Percentiles rank a stretch among this genome's conserved stretches.
phyloP scores from a whole-genome alignment of 2,888 invertebrate genomes.

The Plagodis pulveraria region DNA sequence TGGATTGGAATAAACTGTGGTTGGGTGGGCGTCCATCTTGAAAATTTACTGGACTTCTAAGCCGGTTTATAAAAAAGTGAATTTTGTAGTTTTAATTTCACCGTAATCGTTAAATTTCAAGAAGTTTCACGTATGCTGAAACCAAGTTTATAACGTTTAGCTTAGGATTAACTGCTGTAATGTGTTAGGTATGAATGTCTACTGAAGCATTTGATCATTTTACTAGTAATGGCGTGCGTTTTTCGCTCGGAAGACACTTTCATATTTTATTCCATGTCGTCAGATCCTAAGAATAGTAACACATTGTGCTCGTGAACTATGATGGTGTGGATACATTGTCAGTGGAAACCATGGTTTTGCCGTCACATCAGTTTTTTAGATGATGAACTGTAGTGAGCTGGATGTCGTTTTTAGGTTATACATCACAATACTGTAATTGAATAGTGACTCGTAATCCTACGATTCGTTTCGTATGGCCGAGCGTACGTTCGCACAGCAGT shows the following conservation, averaged over 20 bases:
- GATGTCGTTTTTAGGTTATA: slow-evolving; percentile 84
- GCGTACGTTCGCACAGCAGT: slow-evolving; percentile 51
- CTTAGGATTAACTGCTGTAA: slow-evolving; percentile 87
- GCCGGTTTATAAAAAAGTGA: slow-evolving; percentile 88
- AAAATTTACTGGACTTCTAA: slow-evolving; percentile 88
- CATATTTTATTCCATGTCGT: slow-evolving; percentile 75
- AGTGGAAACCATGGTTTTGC: slow-evolving; percentile 39
- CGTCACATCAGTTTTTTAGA: slow-evolving; percentile 44
- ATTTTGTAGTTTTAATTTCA: slow-evolving; percentile 77
- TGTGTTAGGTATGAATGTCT: slow-evolving; percentile 88
- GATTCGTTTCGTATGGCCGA: slow-evolving; percentile 58
- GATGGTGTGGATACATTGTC: slow-evolving; percentile 45
- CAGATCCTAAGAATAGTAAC: slow-evolving; percentile 58
- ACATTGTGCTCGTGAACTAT: slow-evolving; percentile 49
- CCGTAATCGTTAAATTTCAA: slow-evolving; percentile 77
- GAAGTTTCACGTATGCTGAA: slow-evolving; percentile 77
- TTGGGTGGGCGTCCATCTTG: slow-evolving; percentile 93
- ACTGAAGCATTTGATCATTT: slow-evolving; percentile 80
- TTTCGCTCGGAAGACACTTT: slow-evolving; percentile 85
- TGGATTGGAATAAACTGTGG: slow-evolving; percentile 36
- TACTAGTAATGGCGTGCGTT: slow-evolving; percentile 88
- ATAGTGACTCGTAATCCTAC: slow-evolving; percentile 79
- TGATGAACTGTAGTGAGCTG: slow-evolving; percentile 65
- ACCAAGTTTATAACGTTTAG: slow-evolving; percentile 72
- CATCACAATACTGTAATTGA: slow-evolving; percentile 76